Evolutionary conservation across 2,888 invertebrate genomes (phyloP), one percentile per base, ranked within the genome.

Genomic region (Leptarthrus brevirostris): DNA sequence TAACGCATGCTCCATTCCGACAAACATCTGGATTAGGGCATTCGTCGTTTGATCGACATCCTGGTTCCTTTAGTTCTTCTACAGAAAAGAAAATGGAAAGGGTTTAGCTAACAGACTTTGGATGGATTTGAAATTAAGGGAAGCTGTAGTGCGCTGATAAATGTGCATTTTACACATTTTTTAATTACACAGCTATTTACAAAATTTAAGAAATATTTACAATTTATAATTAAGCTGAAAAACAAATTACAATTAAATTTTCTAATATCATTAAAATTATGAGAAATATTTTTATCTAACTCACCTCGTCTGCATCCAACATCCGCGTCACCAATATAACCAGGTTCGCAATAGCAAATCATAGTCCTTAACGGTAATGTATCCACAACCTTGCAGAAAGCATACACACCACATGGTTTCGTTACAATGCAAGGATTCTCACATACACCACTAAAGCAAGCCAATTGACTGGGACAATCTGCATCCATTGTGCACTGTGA

Each of bases 341-440:
- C 94, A 75, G 90, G 90, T 76, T 92, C 88, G 82, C 96, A 96
- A 81, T 93, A 90, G 83, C 96, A 96, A 74, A 93, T 90, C 90
- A 96, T 93, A 5, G 95, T 94, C 78, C 95, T 89, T 85, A 94
- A 88, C 4, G 96, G 96, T 77, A 95, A 85, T 0, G 94, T 94
- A 81, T 95, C 93, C 22, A 94, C 91, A 8, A 96, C 95, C 6
- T 91, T 89, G 82, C 96, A 96, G 78, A 91, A 89, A 0, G 96
- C 94, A 81, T 92, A 91, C 40, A 86, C 82, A 14, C 94, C 94
- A 81, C 95, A 96, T 0, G 95, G 94, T 81, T 89, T 88, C 1
- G 91, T 92, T 75, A 91, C 89, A 4, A 86, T 82, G 82, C 96
- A 96, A 0, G 95, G 95, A 82, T 95, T 93, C 80, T 89, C 91